Percentiles rank a stretch among this genome's conserved stretches.
These are phyloP conservation scores for Phocoena phocoena DNA, from an alignment of 2,113 vertebrate genomes.

Conservation along the genomic window DNA sequence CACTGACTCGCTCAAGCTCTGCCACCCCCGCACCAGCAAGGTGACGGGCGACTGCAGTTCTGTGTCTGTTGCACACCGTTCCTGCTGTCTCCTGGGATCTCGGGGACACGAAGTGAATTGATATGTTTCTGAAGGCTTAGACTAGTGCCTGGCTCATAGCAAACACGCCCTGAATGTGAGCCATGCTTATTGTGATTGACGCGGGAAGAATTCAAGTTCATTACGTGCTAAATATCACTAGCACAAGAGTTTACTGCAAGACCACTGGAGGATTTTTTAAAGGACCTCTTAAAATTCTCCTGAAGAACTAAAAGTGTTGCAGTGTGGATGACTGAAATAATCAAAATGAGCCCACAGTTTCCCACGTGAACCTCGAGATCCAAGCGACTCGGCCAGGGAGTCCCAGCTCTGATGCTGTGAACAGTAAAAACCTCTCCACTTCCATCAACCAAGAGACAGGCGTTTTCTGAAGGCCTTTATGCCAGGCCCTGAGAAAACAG, in stretches of 20 bases:
- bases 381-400: no score
- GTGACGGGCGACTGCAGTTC: no score
- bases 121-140: not conserved
- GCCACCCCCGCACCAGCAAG: not conserved
- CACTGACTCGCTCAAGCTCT: not conserved
- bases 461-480: not conserved
- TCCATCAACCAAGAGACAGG: no score
- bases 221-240: not conserved
- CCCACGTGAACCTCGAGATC: no score
- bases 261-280: not conserved
- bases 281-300: not conserved
- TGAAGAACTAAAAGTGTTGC: not conserved
- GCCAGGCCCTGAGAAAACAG: not conserved
- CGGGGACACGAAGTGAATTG: not conserved
- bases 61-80: no score
- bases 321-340: not conserved
- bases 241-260: not conserved
- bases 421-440: not conserved
- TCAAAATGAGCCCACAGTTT: not conserved
- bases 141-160: not conserved
- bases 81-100: not conserved
- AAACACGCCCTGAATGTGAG: not conserved
- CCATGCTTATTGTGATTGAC: not conserved
- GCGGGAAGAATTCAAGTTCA: not conserved
- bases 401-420: not conserved